Base-by-base conservation (phyloP, 2,797 vertebrate species). In the Nyctalus aviator region DNA sequence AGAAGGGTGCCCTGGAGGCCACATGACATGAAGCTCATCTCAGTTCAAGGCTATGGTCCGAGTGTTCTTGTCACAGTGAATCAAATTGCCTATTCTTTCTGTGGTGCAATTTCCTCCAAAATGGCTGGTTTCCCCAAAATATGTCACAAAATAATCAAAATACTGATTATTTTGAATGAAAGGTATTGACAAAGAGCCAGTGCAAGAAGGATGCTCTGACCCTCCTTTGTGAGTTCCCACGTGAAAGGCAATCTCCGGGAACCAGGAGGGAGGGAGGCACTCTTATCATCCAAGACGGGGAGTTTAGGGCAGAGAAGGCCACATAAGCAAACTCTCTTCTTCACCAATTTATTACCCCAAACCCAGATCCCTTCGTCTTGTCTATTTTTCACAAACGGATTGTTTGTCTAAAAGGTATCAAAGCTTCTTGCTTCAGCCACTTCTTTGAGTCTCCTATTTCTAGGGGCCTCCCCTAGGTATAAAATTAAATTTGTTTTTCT, bases 361-460 rank as follows among this genome's bases (percentile, higher is more conserved):
- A 18, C 17, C 37, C 76, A 79, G 25, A 32, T 25, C n/a, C 50
- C 77, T 82, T 23, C 25, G 21, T 62, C 41, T 75, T 72, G 41
- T 37, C 53, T 62, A 23, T 23, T 71, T 41, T 62, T 75, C 71
- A 44, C n/a, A 62, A 75, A 64, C 35, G 4, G 15, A 8, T 37
- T 82, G 53, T 82, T 82, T 50, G n/a, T 71, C 53, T 90, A 50
- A 50, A 73, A 90, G 77, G 12, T 59, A 21, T 20, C 62, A 90
- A 82, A 62, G 77, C 32, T 82, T 90, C 53, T 46, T 48, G 25
- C 35, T 62, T 48, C 35, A 9, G 21, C 48, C 55, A 62, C 68
- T 48, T 62, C 88, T 82, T 73, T 62, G 88, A 82, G n/a, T 50
- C 41, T 82, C 88, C 48, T 41, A 59, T 37, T 90, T 82, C 59